A percentile compares a stretch with the other conserved stretches of the same genome.
These are phyloP conservation scores for Arrhopalites spinosus DNA, from an alignment of 2,888 invertebrate species.

Conservation along the genomic window DNA sequence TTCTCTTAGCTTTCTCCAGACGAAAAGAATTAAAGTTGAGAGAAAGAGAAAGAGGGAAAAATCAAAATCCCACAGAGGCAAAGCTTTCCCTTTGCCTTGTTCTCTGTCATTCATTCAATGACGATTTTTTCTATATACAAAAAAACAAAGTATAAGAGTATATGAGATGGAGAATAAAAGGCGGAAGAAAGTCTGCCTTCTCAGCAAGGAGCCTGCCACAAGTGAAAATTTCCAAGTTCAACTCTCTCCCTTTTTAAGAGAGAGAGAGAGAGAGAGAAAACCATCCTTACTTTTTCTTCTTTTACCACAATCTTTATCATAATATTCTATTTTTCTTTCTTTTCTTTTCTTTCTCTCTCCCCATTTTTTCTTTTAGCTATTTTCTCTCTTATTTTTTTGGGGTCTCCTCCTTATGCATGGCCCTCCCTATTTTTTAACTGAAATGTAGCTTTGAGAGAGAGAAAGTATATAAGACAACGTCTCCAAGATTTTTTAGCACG, in stretches of 20 bases:
- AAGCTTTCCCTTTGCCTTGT: neutral
- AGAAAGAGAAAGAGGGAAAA: neutral
- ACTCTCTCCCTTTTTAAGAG: too few species aligned
- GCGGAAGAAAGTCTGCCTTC: neutral
- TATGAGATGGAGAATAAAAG: too few species aligned
- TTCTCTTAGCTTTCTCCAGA: too few species aligned
- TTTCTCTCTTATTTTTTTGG: neutral
- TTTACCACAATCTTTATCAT: conserved; percentile 23
- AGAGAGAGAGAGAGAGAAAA: too few species aligned
- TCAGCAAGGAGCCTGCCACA: conserved; percentile 22
- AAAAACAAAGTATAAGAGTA: too few species aligned
- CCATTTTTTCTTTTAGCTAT: neutral
- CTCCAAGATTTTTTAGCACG: neutral
- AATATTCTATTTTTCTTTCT: conserved; percentile 29
- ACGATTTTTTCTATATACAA: too few species aligned
- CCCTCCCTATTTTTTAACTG: neutral
- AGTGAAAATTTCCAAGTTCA: conserved; percentile 13
- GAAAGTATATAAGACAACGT: neutral
- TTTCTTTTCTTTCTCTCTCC: conserved; percentile 9
- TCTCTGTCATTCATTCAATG: neutral
- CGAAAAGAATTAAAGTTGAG: too few species aligned
- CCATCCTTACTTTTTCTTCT: neutral
- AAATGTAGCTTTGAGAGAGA: neutral
- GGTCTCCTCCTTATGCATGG: neutral
- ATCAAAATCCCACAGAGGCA: neutral